Conservation (phyloP, 1,140 invertebrate species). For the Wasmannia auropunctata region DNA sequence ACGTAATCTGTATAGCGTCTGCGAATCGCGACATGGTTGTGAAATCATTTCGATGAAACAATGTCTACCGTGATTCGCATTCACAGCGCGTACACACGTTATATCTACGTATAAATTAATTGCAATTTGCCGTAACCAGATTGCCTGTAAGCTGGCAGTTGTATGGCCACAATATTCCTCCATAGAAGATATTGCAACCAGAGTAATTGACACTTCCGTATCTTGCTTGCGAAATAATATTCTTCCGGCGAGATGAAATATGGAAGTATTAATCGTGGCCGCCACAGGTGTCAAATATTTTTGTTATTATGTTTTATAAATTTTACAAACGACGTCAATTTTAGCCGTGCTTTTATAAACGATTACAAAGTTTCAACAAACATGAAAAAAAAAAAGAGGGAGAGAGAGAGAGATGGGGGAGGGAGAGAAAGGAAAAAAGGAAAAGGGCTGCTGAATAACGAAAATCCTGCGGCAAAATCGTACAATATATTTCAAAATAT, state of each 20-base stretch:
- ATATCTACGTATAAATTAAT: slow-evolving; percentile 32
- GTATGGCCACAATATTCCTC: neutral
- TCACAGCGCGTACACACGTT: neutral
- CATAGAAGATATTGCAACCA: neutral
- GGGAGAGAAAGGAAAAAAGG: neutral
- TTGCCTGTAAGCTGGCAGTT: slow-evolving; percentile 1
- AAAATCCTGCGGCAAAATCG: slow-evolving; percentile 5
- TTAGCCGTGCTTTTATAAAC: neutral
- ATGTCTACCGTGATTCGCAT: slow-evolving; percentile 29
- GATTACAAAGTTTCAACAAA: neutral
- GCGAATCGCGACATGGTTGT: neutral
- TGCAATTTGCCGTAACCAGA: slow-evolving; percentile 25
- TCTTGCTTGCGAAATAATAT: neutral
- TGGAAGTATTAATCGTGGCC: neutral
- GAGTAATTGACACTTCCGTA: neutral
- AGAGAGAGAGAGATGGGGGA: neutral
- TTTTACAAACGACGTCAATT: slow-evolving; percentile 9
- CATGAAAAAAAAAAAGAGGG: neutral
- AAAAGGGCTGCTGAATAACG: slow-evolving; percentile 3
- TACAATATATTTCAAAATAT: slow-evolving; percentile 14
- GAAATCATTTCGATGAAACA: slow-evolving; percentile 21
- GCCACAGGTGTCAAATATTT: slow-evolving; percentile 23
- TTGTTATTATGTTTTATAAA: slow-evolving; percentile 27
- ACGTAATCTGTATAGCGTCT: neutral
- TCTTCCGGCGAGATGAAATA: neutral